Evolutionary conservation across 1,140 invertebrate species (phyloP).

Genomic region (Megathymus violae): DNA sequence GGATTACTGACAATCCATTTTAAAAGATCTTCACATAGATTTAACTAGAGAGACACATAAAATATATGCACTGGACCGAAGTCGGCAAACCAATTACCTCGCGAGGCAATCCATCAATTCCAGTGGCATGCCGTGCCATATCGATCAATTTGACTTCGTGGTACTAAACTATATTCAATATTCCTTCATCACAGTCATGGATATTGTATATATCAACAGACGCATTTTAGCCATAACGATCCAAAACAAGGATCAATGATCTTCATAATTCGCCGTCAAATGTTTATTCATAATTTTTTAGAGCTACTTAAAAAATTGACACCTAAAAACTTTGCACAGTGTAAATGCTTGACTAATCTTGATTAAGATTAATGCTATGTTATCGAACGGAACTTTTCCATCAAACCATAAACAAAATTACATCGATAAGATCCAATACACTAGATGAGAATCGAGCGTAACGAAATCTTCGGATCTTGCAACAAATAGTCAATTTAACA

Average conservation of each 20-base stretch:
- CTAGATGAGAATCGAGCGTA: background rate
- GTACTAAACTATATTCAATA: constrained; percentile 24
- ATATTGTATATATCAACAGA: background rate
- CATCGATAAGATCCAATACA: constrained; percentile 7
- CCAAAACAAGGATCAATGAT: background rate
- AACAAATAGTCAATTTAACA: constrained; percentile 22
- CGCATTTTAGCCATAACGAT: too few relatives aligned
- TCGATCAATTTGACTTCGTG: constrained; percentile 21
- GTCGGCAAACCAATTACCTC: constrained; percentile 22
- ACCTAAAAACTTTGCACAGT: too few relatives aligned
- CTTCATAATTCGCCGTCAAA: background rate
- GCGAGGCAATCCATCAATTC: constrained; percentile 16
- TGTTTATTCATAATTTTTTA: background rate
- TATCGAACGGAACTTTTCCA: constrained; percentile 9
- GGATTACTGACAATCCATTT: too few relatives aligned
- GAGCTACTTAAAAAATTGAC: too few relatives aligned
- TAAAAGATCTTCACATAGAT: too few relatives aligned
- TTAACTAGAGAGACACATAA: background rate
- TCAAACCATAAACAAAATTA: constrained; percentile 18
- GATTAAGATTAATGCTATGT: too few relatives aligned
- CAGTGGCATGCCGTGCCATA: constrained; percentile 12
- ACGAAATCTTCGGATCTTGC: constrained; percentile 9
- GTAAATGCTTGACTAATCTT: too few relatives aligned
- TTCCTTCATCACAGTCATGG: background rate
- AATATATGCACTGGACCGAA: background rate